A percentile compares a stretch with the other conserved stretches of the same genome.
Conservation (phyloP, 2,113 vertebrate species). For the Megatriorchis doriae region DNA sequence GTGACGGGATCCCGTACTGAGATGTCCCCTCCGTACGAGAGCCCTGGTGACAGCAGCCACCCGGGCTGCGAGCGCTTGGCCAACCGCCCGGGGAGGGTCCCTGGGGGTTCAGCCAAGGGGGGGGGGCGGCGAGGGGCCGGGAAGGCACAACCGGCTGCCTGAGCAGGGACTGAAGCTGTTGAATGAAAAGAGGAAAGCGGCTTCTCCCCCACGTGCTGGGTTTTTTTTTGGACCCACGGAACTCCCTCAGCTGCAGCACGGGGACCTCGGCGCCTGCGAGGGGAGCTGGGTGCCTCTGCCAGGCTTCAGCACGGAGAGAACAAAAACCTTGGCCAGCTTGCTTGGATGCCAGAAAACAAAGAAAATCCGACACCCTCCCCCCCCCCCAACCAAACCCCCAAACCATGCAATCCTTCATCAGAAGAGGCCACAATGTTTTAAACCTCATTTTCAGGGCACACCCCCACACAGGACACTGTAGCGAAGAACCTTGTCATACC, state of each 20-base stretch:
- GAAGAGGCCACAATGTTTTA: background rate
- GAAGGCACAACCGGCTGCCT: background rate
- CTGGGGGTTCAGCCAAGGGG: background rate
- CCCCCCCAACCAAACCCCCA: no score
- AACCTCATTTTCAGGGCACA: background rate
- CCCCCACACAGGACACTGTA: background rate
- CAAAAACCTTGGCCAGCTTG: background rate
- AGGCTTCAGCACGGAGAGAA: background rate
- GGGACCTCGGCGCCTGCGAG: background rate
- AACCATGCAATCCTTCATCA: background rate
- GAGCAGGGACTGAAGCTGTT: background rate
- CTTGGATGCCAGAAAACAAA: background rate
- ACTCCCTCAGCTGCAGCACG: background rate
- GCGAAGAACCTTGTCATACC: background rate
- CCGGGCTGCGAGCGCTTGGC: background rate
- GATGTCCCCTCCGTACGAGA: background rate
- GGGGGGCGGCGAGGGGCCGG: background rate
- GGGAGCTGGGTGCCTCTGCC: background rate
- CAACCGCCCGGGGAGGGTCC: background rate
- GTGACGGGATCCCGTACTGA: background rate
- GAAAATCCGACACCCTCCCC: background rate
- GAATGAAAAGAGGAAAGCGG: rapidly evolving
- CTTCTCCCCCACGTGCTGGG: background rate
- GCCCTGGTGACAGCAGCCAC: background rate
- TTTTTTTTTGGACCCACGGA: background rate